Percentiles rank a stretch among this genome's conserved stretches.
These are phyloP conservation scores for Drosophila bipectinata DNA, from an alignment of 1,140 invertebrate genomes.

Conservation along the genomic window DNA sequence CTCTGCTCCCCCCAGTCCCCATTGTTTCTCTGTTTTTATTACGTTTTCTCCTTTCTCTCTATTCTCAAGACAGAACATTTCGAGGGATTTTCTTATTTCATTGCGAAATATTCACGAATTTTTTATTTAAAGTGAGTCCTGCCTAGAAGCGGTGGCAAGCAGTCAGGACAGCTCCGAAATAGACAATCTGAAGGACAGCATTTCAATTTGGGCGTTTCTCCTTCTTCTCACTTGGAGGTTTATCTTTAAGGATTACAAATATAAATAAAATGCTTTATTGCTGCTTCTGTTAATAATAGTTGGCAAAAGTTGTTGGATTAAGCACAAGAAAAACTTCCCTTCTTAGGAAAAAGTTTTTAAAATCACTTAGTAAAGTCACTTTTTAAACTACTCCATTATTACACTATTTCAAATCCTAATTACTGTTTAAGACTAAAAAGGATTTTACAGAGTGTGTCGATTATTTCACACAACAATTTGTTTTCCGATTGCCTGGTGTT, in stretches of 20 bases:
- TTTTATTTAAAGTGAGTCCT: slow-evolving; percentile 56
- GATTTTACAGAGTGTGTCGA: too few relatives aligned
- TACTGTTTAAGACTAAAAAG: not conserved
- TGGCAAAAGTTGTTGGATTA: slow-evolving; percentile 23
- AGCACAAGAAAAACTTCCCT: not conserved
- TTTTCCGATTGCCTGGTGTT: slow-evolving; percentile 3
- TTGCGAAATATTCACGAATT: slow-evolving; percentile 60
- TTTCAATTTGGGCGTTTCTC: slow-evolving; percentile 63
- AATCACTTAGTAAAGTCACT: not conserved
- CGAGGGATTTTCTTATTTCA: slow-evolving; percentile 22
- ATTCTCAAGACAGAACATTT: slow-evolving; percentile 42
- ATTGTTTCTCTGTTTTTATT: slow-evolving; percentile 30
- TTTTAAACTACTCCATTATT: not conserved
- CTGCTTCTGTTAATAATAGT: slow-evolving; percentile 28
- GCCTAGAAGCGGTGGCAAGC: not conserved
- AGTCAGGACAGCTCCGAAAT: slow-evolving; percentile 4
- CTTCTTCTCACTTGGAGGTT: slow-evolving; percentile 9
- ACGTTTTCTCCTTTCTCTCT: slow-evolving; percentile 28
- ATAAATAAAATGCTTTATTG: slow-evolving; percentile 7
- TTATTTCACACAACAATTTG: slow-evolving; percentile 3
- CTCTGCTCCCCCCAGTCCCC: slow-evolving; percentile 1
- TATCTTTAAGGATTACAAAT: slow-evolving; percentile 2
- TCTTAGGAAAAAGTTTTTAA: not conserved
- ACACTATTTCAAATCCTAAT: not conserved
- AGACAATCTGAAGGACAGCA: slow-evolving; percentile 55